Percentiles rank a stretch among this genome's conserved stretches.
Evolutionary conservation across 2,113 vertebrate species (phyloP).

Genomic region (Melanerpes formicivorus): DNA sequence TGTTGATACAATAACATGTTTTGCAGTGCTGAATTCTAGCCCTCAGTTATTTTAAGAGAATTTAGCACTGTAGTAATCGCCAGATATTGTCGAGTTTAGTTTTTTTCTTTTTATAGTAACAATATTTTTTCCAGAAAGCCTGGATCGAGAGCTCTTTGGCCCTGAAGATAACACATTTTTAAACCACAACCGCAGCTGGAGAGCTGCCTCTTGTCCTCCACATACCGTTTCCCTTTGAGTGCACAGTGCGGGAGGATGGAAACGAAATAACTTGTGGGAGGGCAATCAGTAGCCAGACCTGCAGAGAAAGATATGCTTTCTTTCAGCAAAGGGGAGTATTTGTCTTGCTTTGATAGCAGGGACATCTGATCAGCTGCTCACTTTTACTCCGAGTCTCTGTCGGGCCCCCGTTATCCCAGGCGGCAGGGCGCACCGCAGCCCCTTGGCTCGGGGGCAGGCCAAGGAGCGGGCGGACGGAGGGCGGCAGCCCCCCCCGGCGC

Average conservation of each 20-base stretch:
- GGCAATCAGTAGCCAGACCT: not conserved
- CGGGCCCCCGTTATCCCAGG: fast-evolving
- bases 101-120: not conserved
- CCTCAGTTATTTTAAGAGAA: not conserved
- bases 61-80: not conserved
- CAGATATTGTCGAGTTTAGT: not conserved
- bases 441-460: not conserved
- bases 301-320: not conserved
- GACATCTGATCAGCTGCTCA: fast-evolving
- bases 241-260: fast-evolving
- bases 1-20: not conserved
- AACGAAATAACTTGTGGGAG: not conserved
- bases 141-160: not conserved
- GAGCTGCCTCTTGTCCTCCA: not conserved
- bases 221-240: fast-evolving
- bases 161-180: not conserved
- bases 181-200: fast-evolving
- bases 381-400: fast-evolving
- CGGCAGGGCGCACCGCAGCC: no score
- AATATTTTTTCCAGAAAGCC: not conserved
- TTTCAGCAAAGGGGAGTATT: not conserved
- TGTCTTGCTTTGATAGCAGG: not conserved
- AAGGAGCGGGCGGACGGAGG: no score
- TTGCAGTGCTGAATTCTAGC: not conserved
- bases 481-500: not conserved